A percentile compares a stretch with the other conserved stretches of the same genome.
These are phyloP conservation scores for Sminthurinus aureus DNA, from an alignment of 2,888 invertebrate species.

Conservation along the genomic window DNA sequence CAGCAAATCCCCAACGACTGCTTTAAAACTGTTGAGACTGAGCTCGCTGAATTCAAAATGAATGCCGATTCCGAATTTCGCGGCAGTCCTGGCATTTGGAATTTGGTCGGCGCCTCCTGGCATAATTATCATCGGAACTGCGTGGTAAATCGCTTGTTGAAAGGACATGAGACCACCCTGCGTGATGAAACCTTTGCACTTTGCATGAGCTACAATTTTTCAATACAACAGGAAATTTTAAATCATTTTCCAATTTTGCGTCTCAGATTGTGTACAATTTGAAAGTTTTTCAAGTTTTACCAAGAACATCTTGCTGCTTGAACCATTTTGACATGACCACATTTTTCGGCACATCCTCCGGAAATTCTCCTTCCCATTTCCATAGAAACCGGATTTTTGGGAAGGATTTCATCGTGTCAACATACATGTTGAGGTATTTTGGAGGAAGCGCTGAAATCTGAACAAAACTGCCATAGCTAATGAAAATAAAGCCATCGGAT, in stretches of 20 bases:
- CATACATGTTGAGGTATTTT: background rate
- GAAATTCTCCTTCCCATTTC: too few relatives aligned
- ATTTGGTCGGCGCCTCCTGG: background rate
- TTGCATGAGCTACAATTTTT: slow-evolving; percentile 75
- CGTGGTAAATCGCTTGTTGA: slow-evolving; percentile 22
- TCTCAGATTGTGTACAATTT: slow-evolving; percentile 1
- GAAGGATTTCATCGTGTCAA: background rate
- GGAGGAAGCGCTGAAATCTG: background rate
- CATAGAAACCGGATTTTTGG: background rate
- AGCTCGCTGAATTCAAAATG: too few relatives aligned
- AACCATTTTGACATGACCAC: slow-evolving; percentile 40
- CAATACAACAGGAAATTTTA: slow-evolving; percentile 63
- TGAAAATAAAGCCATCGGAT: slow-evolving; percentile 21
- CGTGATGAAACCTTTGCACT: slow-evolving; percentile 62
- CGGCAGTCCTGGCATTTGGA: slow-evolving; percentile 72
- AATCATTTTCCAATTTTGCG: too few relatives aligned
- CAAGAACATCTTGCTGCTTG: slow-evolving; percentile 20
- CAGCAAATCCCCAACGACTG: too few relatives aligned
- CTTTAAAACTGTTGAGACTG: too few relatives aligned
- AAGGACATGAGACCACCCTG: slow-evolving; percentile 8
- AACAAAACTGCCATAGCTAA: slow-evolving; percentile 19
- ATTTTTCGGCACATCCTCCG: slow-evolving; percentile 48
- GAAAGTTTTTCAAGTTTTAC: background rate
- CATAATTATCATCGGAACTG: slow-evolving; percentile 11
- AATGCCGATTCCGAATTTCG: too few relatives aligned